phyloP scores from a whole-genome alignment of 2,888 invertebrate genomes.

The Habrosyne pyritoides region DNA sequence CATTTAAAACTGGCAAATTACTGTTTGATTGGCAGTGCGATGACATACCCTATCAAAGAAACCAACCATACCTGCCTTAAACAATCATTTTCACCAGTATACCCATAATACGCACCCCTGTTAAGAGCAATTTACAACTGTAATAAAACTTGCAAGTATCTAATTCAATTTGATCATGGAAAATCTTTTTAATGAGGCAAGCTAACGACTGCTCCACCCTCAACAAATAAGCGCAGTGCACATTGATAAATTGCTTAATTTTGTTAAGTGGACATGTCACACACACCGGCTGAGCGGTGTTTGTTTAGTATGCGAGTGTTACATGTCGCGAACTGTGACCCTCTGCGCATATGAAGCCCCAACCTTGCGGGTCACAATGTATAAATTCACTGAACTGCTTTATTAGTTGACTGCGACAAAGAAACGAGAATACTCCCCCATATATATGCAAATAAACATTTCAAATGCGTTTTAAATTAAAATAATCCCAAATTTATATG shows the following conservation, averaged over 20 bases:
- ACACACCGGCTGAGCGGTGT: conserved; percentile 58
- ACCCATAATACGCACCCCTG: too few relatives aligned
- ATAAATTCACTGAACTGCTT: conserved; percentile 68
- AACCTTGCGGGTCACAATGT: conserved; percentile 39
- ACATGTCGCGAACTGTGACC: conserved; percentile 26
- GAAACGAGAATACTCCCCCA: conserved; percentile 72
- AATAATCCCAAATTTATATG: conserved; percentile 82
- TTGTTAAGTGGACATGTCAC: conserved; percentile 67
- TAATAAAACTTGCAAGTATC: conserved; percentile 32
- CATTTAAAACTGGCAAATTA: too few relatives aligned
- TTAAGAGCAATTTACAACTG: conserved; percentile 34
- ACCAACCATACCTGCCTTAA: too few relatives aligned
- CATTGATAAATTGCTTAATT: conserved; percentile 79
- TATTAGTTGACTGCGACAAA: conserved; percentile 68
- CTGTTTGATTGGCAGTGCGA: too few relatives aligned
- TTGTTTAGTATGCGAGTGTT: conserved; percentile 50
- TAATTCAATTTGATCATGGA: conserved; percentile 50
- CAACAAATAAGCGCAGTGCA: conserved; percentile 62
- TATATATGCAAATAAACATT: conserved; percentile 80
- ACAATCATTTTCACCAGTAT: too few relatives aligned
- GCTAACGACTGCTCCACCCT: conserved; percentile 54
- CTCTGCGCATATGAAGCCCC: conserved; percentile 23
- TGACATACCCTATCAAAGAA: too few relatives aligned
- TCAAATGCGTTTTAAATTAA: conserved; percentile 80
- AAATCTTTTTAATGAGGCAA: conserved; percentile 54